Evolutionary conservation across 2,113 vertebrate species (phyloP).

Genomic region (Macrotus californicus): DNA sequence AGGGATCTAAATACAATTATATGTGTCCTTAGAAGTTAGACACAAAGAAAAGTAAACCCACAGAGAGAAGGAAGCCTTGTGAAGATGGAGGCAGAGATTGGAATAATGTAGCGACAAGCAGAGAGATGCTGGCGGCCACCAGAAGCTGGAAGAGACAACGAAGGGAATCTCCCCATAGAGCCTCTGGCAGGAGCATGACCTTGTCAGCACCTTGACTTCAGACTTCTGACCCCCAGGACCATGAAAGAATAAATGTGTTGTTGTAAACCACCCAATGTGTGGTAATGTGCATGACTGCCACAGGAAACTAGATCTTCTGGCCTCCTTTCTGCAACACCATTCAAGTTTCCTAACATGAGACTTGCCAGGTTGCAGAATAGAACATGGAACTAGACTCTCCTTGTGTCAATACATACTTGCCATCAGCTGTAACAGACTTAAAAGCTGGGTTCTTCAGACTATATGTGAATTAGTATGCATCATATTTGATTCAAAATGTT

Average conservation of each 20-base stretch:
- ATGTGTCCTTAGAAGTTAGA: not conserved
- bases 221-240: not conserved
- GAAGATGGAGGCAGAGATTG: not conserved
- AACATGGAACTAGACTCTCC: not conserved
- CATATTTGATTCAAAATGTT: not conserved
- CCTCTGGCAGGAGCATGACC: not conserved
- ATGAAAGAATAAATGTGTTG: not conserved
- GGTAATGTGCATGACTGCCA: not conserved
- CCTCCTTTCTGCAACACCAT: not conserved
- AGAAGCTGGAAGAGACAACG: not conserved
- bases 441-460: not conserved
- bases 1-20: not conserved
- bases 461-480: not conserved
- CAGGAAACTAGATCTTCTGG: not conserved
- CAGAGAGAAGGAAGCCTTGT: not conserved
- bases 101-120: not conserved
- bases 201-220: not conserved
- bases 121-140: not conserved
- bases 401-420: not conserved
- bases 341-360: not conserved
- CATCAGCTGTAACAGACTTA: not conserved
- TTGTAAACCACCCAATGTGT: not conserved
- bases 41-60: not conserved
- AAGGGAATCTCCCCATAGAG: not conserved
- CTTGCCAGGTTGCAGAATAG: not conserved